A percentile compares a stretch with the other conserved stretches of the same genome.
These are phyloP conservation scores for Agrotis segetum DNA, from an alignment of 2,888 invertebrate genomes.

Conservation along the genomic window DNA sequence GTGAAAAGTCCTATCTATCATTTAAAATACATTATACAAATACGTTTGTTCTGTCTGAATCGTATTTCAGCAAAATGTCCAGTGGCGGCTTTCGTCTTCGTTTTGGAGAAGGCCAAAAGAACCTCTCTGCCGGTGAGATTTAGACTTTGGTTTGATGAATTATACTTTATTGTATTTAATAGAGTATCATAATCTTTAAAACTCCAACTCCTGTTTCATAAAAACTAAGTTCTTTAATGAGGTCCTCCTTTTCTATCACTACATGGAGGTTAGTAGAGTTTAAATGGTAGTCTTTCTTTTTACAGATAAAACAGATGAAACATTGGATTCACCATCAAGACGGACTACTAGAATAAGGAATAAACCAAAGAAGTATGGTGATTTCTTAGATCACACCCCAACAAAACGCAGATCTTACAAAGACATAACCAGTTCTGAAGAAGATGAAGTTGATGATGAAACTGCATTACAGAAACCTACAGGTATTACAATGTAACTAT, in stretches of 20 bases:
- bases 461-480: slow-evolving; percentile 75
- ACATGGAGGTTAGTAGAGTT: not conserved
- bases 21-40: too few species aligned
- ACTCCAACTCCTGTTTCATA: not conserved
- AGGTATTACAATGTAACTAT: slow-evolving; percentile 68
- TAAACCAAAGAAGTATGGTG: slow-evolving; percentile 84
- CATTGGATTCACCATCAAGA: slow-evolving; percentile 74
- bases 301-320: slow-evolving; percentile 48
- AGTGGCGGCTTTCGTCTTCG: slow-evolving; percentile 58
- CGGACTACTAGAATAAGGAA: slow-evolving; percentile 77
- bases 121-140: slow-evolving; percentile 36
- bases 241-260: not conserved
- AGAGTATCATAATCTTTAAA: not conserved
- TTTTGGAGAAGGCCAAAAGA: slow-evolving; percentile 41
- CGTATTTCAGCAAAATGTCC: slow-evolving; percentile 37
- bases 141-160: not conserved
- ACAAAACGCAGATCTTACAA: slow-evolving; percentile 69
- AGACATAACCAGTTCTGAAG: slow-evolving; percentile 64
- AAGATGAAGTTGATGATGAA: slow-evolving; percentile 73
- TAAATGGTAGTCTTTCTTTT: not conserved
- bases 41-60: not conserved
- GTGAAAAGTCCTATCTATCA: too few species aligned
- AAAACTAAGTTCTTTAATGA: not conserved
- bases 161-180: not conserved
- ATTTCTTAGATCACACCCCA: slow-evolving; percentile 77